Conservation (phyloP, 2,888 invertebrate species). For the Stomorhina lunata region DNA sequence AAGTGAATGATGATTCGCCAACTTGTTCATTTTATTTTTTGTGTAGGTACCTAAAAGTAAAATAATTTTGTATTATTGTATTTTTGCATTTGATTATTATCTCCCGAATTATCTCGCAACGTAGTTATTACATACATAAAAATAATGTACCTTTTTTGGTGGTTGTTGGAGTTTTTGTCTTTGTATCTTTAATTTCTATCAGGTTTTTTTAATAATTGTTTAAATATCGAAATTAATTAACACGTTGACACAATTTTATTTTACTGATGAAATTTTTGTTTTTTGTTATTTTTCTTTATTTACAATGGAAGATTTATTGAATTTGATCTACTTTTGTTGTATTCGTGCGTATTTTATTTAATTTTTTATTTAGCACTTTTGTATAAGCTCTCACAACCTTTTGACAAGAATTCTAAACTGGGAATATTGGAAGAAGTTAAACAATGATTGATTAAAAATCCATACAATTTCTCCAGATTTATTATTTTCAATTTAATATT, state of each 20-base stretch:
- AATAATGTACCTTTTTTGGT: slow-evolving; percentile 7
- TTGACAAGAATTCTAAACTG: not conserved
- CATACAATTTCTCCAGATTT: not conserved
- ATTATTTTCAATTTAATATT: not conserved
- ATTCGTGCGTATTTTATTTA: not conserved
- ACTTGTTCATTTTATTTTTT: no score
- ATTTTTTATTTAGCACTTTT: not conserved
- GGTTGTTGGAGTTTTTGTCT: not conserved
- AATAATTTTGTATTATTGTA: no score
- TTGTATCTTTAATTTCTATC: not conserved
- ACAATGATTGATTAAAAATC: not conserved
- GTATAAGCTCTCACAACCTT: slow-evolving; percentile 18
- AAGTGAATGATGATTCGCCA: no score
- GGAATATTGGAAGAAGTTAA: not conserved
- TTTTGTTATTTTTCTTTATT: slow-evolving; percentile 9
- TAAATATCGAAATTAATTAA: slow-evolving; percentile 32
- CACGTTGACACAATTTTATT: slow-evolving; percentile 46
- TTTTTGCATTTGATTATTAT: not conserved
- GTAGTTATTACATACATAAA: not conserved
- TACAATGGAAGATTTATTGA: slow-evolving; percentile 22
- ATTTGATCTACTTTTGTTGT: not conserved
- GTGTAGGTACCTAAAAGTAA: no score
- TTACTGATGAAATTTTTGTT: not conserved
- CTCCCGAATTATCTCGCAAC: not conserved
- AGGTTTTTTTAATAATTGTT: slow-evolving; percentile 5